A percentile compares a stretch with the other conserved stretches of the same genome.
These are phyloP conservation scores for Homarus gammarus DNA, from an alignment of 2,888 invertebrate species.

Conservation along the genomic window DNA sequence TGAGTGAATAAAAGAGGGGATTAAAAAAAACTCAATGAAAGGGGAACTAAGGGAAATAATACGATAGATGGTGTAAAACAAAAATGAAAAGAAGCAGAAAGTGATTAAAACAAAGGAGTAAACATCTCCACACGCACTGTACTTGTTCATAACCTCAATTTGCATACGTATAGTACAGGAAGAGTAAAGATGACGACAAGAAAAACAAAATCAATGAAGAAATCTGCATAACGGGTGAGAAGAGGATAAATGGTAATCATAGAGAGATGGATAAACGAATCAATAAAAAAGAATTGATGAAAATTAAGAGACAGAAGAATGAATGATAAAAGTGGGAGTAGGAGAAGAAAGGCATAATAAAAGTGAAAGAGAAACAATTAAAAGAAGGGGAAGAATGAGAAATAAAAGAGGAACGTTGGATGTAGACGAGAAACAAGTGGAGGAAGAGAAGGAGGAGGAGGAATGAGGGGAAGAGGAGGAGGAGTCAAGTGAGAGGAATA, in stretches of 20 bases:
- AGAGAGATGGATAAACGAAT: background rate
- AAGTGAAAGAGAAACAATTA: no score
- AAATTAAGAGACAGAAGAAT: background rate
- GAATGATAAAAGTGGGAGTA: background rate
- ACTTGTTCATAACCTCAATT: no score
- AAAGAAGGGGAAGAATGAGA: background rate
- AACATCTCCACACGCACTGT: no score
- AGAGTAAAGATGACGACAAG: background rate
- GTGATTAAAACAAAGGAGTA: no score
- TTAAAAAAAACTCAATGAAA: background rate
- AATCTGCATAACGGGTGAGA: constrained; percentile 32
- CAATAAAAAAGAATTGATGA: background rate
- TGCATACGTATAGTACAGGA: background rate
- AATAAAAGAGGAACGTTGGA: background rate
- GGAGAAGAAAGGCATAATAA: background rate
- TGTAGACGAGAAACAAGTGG: background rate
- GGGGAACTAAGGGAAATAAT: background rate
- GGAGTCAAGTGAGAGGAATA: constrained; percentile 13
- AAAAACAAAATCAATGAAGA: constrained; percentile 23
- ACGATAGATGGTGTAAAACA: background rate
- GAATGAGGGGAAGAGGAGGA: constrained; percentile 11
- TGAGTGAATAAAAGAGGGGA: constrained; percentile 10
- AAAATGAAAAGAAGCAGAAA: background rate
- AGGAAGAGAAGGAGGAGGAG: background rate
- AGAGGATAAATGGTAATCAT: no score